Evolutionary conservation across 2,113 vertebrate species (phyloP).

Genomic region (Cisticola juncidis): DNA sequence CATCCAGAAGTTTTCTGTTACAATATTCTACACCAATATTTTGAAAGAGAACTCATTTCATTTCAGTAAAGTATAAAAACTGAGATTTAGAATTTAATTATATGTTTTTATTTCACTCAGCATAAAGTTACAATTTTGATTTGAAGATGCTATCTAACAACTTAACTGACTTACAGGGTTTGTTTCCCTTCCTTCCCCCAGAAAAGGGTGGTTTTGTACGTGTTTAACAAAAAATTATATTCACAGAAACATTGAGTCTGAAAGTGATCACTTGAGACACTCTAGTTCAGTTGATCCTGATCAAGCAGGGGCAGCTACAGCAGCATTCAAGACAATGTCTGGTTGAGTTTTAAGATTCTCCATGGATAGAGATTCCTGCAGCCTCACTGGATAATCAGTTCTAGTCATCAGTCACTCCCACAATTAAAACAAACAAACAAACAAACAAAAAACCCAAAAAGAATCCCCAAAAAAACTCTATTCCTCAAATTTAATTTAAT

Average conservation of each 20-base stretch:
- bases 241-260: not conserved
- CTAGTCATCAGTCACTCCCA: not conserved
- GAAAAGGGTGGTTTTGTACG: not conserved
- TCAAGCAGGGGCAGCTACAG: not conserved
- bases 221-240: not conserved
- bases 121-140: not conserved
- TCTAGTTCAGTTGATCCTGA: not conserved
- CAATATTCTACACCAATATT: not conserved
- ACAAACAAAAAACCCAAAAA: not conserved
- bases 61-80: not conserved
- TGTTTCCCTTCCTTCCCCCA: not conserved
- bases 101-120: not conserved
- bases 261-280: not conserved
- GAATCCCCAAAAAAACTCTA: not conserved
- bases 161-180: not conserved
- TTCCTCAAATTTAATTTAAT: not conserved
- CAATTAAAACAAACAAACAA: not conserved
- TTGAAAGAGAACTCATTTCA: not conserved
- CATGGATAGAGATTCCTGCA: not conserved
- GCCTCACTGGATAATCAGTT: not conserved
- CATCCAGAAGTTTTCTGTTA: not conserved
- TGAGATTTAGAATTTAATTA: not conserved
- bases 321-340: not conserved
- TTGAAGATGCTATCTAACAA: not conserved
- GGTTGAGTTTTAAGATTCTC: not conserved